Conservation (phyloP, 1,140 invertebrate species). For the Pantala flavescens region DNA sequence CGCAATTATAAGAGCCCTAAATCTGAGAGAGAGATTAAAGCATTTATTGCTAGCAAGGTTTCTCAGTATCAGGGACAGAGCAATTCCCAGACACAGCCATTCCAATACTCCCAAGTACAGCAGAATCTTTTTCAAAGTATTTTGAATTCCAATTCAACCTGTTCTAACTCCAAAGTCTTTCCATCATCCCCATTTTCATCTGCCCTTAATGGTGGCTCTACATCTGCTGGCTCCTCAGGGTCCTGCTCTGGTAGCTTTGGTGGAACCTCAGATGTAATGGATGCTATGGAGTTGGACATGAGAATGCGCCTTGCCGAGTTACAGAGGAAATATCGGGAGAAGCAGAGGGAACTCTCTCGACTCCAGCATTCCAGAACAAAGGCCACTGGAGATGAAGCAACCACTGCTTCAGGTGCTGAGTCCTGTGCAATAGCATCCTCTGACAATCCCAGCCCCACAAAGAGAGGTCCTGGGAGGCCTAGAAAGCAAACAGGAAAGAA, state of each 20-base stretch:
- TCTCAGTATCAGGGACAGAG: conserved; percentile 18
- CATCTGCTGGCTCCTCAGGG: conserved; percentile 16
- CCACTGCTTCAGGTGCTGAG: conserved; percentile 23
- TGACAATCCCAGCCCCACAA: conserved; percentile 17
- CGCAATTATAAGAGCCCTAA: conserved; percentile 37
- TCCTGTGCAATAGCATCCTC: neutral
- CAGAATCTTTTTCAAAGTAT: neutral
- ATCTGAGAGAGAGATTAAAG: conserved; percentile 37
- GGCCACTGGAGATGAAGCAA: conserved; percentile 12
- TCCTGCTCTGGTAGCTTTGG: neutral
- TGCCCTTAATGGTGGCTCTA: conserved; percentile 39
- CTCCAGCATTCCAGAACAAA: conserved; percentile 32
- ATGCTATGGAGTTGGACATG: conserved; percentile 68
- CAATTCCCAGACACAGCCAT: conserved; percentile 4
- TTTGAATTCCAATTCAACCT: neutral
- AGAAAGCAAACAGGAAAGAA: conserved; percentile 27
- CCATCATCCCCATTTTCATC: neutral
- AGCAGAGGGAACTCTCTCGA: conserved; percentile 65
- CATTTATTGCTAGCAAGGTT: conserved; percentile 35
- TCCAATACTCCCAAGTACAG: conserved; percentile 1
- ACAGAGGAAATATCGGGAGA: conserved; percentile 69
- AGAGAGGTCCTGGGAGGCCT: conserved; percentile 33
- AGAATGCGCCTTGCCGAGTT: conserved; percentile 64
- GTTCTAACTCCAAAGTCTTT: neutral
- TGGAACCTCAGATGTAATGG: conserved; percentile 42